phyloP scores from a whole-genome alignment of 2,797 vertebrate species.

The Dicrostonyx torquatus region DNA sequence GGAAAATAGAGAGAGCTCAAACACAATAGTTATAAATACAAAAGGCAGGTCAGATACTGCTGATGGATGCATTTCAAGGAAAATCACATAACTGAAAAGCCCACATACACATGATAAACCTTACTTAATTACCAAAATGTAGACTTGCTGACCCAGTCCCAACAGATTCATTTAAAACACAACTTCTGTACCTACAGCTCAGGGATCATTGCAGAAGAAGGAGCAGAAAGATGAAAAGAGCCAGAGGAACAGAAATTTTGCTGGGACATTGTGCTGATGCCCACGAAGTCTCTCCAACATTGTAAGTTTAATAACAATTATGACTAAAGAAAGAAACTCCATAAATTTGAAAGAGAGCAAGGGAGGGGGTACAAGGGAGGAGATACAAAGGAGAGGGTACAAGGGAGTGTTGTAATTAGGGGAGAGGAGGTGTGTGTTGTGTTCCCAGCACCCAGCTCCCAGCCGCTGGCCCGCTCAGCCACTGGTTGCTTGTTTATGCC shows the following conservation, averaged over 20 bases:
- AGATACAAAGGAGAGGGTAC: background rate
- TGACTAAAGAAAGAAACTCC: background rate
- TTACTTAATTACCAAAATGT: slow-evolving; percentile 27
- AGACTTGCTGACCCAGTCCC: background rate
- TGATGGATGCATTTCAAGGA: slow-evolving; percentile 5
- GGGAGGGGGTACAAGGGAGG: background rate
- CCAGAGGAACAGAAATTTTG: background rate
- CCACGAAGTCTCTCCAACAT: too few relatives aligned
- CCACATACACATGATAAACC: background rate
- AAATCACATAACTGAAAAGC: background rate
- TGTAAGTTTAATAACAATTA: background rate
- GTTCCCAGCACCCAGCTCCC: too few relatives aligned
- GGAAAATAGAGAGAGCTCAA: background rate
- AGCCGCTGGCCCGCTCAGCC: too few relatives aligned
- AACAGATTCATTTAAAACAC: background rate
- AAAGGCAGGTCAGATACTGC: slow-evolving; percentile 19
- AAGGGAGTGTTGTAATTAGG: too few relatives aligned
- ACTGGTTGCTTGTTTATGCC: too few relatives aligned
- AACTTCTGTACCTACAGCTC: background rate
- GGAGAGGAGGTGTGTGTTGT: too few relatives aligned
- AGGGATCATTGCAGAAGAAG: too few relatives aligned
- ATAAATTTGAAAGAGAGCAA: background rate
- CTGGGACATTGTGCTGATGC: background rate
- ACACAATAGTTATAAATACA: slow-evolving; percentile 18
- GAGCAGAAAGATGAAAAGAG: background rate